Evolutionary conservation across 2,797 vertebrate genomes (phyloP).

Genomic region (Gobionotothen gibberifrons): DNA sequence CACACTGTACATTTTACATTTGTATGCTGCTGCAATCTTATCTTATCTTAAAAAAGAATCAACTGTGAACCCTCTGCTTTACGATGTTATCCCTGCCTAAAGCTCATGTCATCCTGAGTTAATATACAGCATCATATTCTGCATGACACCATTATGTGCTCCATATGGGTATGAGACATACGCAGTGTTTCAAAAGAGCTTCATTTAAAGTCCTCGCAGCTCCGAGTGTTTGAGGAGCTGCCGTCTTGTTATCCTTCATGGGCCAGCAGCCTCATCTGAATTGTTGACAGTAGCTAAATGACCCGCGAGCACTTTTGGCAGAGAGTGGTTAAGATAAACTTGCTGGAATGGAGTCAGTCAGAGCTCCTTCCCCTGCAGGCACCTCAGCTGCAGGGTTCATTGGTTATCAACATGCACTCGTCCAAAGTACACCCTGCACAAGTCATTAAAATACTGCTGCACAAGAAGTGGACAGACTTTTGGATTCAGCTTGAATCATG

Average conservation of each 20-base stretch:
- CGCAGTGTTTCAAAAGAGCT: slow-evolving; percentile 28
- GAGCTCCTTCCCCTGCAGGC: slow-evolving; percentile 29
- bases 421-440: slow-evolving; percentile 27
- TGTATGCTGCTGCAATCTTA: too few species aligned
- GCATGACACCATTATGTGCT: neutral
- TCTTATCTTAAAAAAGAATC: neutral
- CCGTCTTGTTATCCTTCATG: slow-evolving; percentile 67
- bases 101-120: neutral
- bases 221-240: slow-evolving; percentile 42
- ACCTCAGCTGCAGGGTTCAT: slow-evolving; percentile 29
- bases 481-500: neutral
- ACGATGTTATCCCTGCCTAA: neutral
- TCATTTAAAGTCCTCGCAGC: neutral
- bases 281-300: slow-evolving; percentile 77
- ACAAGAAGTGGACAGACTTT: slow-evolving; percentile 10
- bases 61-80: neutral
- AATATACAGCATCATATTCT: neutral
- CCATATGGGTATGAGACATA: slow-evolving; percentile 1
- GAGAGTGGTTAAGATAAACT: slow-evolving; percentile 66
- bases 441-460: slow-evolving; percentile 11
- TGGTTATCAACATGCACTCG: slow-evolving; percentile 33
- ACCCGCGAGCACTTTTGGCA: slow-evolving; percentile 67
- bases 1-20: too few species aligned
- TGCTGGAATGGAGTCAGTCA: slow-evolving; percentile 63
- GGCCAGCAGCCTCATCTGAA: slow-evolving; percentile 62